phyloP scores from a whole-genome alignment of 2,797 vertebrate genomes.

The Pterois miles region DNA sequence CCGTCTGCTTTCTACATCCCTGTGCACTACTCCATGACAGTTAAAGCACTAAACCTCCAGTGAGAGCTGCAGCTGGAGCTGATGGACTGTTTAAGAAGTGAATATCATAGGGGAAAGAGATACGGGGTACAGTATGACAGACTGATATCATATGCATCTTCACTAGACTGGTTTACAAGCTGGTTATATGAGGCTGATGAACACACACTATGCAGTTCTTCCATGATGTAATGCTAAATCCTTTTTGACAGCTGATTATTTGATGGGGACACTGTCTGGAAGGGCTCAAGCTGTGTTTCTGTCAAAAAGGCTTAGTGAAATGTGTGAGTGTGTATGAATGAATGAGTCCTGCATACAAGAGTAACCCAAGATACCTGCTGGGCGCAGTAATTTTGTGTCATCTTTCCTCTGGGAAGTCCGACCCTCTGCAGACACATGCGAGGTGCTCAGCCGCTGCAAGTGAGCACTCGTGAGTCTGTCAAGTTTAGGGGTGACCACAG shows the following conservation, averaged over 20 bases:
- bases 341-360: conserved; percentile 2
- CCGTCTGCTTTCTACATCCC: conserved; percentile 67
- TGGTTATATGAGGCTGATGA: conserved; percentile 44
- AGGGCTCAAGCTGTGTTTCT: conserved; percentile 41
- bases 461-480: conserved; percentile 62
- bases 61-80: conserved; percentile 39
- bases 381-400: conserved; percentile 53
- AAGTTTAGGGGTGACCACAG: conserved; percentile 86
- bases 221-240: conserved; percentile 48
- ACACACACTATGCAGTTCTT: conserved; percentile 17
- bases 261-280: conserved; percentile 31
- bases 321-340: conserved; percentile 10
- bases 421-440: conserved; percentile 59
- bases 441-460: conserved; percentile 63
- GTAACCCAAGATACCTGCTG: conserved; percentile 74
- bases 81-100: conserved; percentile 65
- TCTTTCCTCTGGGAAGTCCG: conserved; percentile 61
- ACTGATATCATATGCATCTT: conserved; percentile 40
- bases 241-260: conserved; percentile 56
- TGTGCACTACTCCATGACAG: conserved; percentile 67
- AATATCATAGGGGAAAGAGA: conserved; percentile 40
- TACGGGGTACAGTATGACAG: conserved; percentile 31
- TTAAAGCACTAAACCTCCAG: conserved; percentile 68
- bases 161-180: conserved; percentile 33
- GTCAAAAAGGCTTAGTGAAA: conserved; percentile 43